phyloP scores from a whole-genome alignment of 1,140 invertebrate genomes.

The Micrasema longulum region DNA sequence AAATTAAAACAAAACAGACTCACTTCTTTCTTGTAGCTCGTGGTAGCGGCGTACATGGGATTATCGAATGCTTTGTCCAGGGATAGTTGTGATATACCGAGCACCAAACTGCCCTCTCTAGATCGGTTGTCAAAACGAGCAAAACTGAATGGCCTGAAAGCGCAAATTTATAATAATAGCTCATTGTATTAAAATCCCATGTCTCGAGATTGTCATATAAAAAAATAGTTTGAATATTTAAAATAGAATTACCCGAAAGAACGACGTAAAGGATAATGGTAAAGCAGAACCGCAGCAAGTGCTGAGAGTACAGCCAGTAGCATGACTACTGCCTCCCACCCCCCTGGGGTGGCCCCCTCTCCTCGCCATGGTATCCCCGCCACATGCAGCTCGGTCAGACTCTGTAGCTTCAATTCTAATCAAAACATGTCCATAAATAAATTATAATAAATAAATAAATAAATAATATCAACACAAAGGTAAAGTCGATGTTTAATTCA shows the following conservation, averaged over 20 bases:
- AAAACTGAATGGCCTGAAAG: conserved; percentile 43
- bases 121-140: conserved; percentile 50
- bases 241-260: conserved; percentile 15
- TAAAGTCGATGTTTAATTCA: too few species aligned
- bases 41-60: conserved; percentile 40
- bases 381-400: not conserved
- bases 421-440: too few species aligned
- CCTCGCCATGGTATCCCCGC: conserved; percentile 39
- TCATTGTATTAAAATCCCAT: not conserved
- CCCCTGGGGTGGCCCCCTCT: conserved; percentile 1
- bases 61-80: conserved; percentile 50
- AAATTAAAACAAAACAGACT: not conserved
- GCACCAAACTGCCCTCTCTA: conserved; percentile 45
- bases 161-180: not conserved
- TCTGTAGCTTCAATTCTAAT: not conserved
- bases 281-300: conserved; percentile 24
- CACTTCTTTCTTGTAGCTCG: not conserved
- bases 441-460: conserved; percentile 3
- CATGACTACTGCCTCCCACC: conserved; percentile 41
- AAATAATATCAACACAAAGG: too few species aligned
- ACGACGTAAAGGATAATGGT: conserved; percentile 28
- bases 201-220: not conserved
- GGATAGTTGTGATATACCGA: conserved; percentile 45
- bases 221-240: not conserved
- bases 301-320: conserved; percentile 13